Conservation (phyloP, 2,113 vertebrate genomes). For the Pogonocichla stellata region DNA sequence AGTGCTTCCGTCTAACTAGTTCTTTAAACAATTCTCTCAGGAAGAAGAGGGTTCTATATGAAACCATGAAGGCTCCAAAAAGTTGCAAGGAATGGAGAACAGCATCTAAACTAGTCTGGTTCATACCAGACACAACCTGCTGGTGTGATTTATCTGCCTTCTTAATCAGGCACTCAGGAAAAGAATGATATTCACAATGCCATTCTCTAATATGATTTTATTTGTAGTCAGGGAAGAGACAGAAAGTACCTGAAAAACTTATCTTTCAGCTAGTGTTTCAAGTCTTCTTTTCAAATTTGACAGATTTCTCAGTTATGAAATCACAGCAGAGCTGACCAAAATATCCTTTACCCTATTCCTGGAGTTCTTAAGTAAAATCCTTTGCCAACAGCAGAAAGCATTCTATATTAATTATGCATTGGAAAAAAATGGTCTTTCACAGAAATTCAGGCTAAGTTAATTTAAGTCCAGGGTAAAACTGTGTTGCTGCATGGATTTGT, state of each 20-base stretch:
- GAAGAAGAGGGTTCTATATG: background rate
- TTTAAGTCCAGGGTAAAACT: background rate
- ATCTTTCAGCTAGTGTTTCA: background rate
- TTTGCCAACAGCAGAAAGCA: background rate
- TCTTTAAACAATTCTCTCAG: background rate
- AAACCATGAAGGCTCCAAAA: background rate
- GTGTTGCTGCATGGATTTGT: background rate
- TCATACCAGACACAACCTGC: background rate
- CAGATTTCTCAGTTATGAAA: background rate
- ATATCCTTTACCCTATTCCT: background rate
- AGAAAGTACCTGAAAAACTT: background rate
- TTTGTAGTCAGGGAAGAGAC: background rate
- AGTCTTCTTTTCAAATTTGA: background rate
- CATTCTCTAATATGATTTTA: background rate
- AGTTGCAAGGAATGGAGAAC: background rate
- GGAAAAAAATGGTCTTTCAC: background rate
- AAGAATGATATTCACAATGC: background rate
- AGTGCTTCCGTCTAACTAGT: background rate
- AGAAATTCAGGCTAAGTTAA: background rate
- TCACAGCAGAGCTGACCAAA: background rate
- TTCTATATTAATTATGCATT: background rate
- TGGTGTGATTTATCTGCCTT: background rate
- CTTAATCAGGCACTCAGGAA: background rate
- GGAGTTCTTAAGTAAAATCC: background rate
- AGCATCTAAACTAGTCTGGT: background rate